Evolutionary conservation across 1,140 invertebrate genomes (phyloP).

Genomic region (Caenorhabditis inopinata): DNA sequence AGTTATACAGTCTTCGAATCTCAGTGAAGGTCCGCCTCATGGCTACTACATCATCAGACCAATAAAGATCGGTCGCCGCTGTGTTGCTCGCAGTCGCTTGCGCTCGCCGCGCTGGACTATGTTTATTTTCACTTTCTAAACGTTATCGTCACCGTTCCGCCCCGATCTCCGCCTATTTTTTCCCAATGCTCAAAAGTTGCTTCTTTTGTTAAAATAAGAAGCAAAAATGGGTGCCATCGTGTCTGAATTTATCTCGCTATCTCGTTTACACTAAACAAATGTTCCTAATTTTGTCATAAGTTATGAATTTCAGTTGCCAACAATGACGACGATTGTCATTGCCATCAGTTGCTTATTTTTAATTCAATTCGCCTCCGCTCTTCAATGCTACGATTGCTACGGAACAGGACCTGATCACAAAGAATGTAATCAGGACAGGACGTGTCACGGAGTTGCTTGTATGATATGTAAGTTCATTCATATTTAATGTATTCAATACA

Average conservation of each 20-base stretch:
- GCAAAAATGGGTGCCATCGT: neutral
- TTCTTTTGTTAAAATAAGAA: slow-evolving; percentile 23
- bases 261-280: neutral
- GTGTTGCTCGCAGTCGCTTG: neutral
- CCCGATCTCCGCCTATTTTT: neutral
- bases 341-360: neutral
- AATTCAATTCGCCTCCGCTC: neutral
- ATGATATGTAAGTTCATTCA: slow-evolving; percentile 45
- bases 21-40: neutral
- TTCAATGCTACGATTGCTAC: slow-evolving; percentile 48
- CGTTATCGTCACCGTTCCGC: neutral
- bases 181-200: slow-evolving; percentile 6
- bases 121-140: slow-evolving; percentile 32
- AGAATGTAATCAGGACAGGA: slow-evolving; percentile 43
- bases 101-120: slow-evolving; percentile 12
- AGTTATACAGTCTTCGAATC: neutral
- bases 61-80: slow-evolving; percentile 10
- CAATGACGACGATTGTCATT: slow-evolving; percentile 4
- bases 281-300: too few species aligned
- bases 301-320: neutral
- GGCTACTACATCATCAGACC: slow-evolving; percentile 25
- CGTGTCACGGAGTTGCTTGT: slow-evolving; percentile 44
- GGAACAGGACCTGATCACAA: slow-evolving; percentile 44
- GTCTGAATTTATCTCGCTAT: neutral
- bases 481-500: too few species aligned